Evolutionary conservation across 2,113 vertebrate species (phyloP), one percentile per base, ranked within the genome.

Genomic region (Gasterosteus aculeatus): DNA sequence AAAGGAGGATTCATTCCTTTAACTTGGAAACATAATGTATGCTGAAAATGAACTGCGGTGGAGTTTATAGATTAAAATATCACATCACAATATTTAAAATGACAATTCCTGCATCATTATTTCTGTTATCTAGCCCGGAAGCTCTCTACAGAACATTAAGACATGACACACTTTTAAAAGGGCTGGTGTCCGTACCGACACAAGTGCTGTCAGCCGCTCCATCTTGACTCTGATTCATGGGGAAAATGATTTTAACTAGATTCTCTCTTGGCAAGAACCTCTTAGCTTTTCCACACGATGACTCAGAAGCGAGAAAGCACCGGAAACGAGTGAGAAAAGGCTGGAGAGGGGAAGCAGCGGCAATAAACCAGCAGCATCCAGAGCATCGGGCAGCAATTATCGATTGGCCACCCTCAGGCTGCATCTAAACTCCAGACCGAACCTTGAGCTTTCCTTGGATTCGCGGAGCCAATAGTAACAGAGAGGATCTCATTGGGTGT

Each of bases 151-250:
- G 33, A 33, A 33, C 3, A 33, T 33, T 33, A 33, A 5, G 33
- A 33, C 33, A 5, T 33, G 33, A 33, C 33, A 33, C 33, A 33
- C 33, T 33, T 33, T 69, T 66, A 68, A 81, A 26, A 82, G 35
- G 65, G 35, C 22, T 85, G 84, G 78, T 76, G 70, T 2, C 10
- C 33, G 15, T 75, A 26, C 19, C 61, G 67, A 58, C 41, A 57
- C 64, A 76, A 86, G 66, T 54, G 47, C 68, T 62, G 61, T 90
- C 88, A 87, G 78, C 87, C 87, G 77, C 71, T 81, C 53, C 75
- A 58, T 74, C 58, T 69, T 19, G 70, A 72, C 62, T 75, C 56
- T 69, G 80, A 82, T 78, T 86, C 39, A 79, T 19, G 31, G 38
- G 57, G 58, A 22, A 75, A 86, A 76, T 69, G 31, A 78, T 68